Base-by-base conservation (phyloP, 2,113 vertebrate genomes). In the Epinephelus fuscoguttatus region DNA sequence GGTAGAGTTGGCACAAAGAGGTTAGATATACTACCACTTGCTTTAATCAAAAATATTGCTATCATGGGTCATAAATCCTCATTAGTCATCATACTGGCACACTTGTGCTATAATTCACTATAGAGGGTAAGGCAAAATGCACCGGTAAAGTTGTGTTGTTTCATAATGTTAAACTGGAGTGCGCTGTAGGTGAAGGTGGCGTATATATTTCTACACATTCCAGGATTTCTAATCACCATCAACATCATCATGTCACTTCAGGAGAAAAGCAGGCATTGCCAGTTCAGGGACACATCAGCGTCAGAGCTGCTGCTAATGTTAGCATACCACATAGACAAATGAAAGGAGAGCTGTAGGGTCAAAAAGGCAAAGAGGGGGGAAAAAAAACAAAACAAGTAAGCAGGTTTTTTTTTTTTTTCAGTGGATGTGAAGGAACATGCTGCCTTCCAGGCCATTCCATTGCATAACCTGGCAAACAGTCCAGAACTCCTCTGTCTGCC, bases 301-400 rank as follows among this genome's bases (percentile, higher is more conserved):
- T 6, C 50, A 37, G 52, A 59, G 21, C 15, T 67, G 57, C 56
- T 68, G 64, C 76, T 60, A 55, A 61, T 75, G 80, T 70, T 72
- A 37, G 18, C 0, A 40, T 60, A 5, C 11, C n/a, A 23, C 42
- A 33, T 27, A 50, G 66, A 77, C 25, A 47, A 69, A 82, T 52
- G 17, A 62, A 75, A 59, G 23, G 27, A 47, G 25, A 45, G 59
- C 25, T 63, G 30, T 15, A 59, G 37, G 72, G 49, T 67, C 40
- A 47, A 63, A 56, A 10, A 71, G n/a, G 19, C 6, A 68, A 50
- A 37, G 50, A 64, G 23, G 3, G 7, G n/a, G 5, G 1, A 27
- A 17, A 9, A 3, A 61, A 17, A 60, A 37, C 50, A 27, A 55
- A 62, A 42, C 6, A 70, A 62, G 42, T 50, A 25, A 47, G 25